Conservation (phyloP, 1,140 invertebrate genomes). For the Rhopalosiphum maidis region DNA sequence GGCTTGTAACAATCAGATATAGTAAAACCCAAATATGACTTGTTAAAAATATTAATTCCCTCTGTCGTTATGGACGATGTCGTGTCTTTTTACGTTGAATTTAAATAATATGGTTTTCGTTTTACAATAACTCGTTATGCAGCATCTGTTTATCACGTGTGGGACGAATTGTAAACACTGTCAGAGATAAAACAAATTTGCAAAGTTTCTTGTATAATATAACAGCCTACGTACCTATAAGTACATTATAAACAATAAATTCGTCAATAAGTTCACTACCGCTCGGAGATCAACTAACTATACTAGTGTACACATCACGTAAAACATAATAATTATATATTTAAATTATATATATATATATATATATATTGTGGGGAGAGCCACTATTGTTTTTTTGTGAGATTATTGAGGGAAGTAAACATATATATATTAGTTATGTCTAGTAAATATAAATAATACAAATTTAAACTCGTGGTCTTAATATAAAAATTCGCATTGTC, state of each 20-base stretch:
- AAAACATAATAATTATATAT: not conserved
- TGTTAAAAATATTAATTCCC: not conserved
- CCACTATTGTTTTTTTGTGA: not conserved
- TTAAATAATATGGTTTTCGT: not conserved
- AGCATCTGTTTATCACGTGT: not conserved
- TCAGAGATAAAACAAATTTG: not conserved
- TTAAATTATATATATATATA: not conserved
- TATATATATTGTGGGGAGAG: not conserved
- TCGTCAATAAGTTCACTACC: not conserved
- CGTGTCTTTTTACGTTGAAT: not conserved
- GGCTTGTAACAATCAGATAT: not conserved
- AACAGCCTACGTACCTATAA: not conserved
- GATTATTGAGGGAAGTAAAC: not conserved
- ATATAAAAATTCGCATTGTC: constrained; percentile 14
- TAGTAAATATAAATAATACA: not conserved
- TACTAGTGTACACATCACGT: no score
- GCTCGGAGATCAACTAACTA: not conserved
- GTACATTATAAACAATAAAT: not conserved
- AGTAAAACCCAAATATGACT: not conserved
- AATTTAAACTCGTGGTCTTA: not conserved
- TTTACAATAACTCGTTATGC: not conserved
- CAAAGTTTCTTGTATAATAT: not conserved
- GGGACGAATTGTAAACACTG: not conserved
- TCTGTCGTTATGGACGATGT: not conserved
- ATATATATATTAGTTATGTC: not conserved